Evolutionary conservation across 2,797 vertebrate species (phyloP), one percentile per base, ranked within the genome.

Genomic region (Crax fasciolata): DNA sequence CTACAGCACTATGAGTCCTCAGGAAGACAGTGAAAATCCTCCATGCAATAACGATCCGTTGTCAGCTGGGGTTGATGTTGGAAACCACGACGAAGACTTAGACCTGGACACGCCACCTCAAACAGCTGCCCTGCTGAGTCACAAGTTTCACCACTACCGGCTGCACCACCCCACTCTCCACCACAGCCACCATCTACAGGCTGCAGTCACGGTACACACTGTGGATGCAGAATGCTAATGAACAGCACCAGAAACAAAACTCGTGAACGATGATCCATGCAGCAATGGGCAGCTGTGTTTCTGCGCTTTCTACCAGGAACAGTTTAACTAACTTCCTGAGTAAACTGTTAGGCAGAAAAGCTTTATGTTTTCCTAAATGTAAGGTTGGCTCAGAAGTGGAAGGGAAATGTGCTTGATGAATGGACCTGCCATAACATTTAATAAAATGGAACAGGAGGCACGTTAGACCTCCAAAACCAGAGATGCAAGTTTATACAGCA

Each of bases 1-100:
- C 46, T 99, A 99, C 97, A 99, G 99, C 97, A 99, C 99, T 39
- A 99, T 99, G 99, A 99, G 99, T 89, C 99, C 99, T 0, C 99
- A 99, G 97, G 99, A 99, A 93, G 99, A 99, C 98, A 99, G 99
- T 1, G 99, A 99, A 96, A 99, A 99, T 89, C 99, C 99, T 0
- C 99, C 99, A 0, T 98, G 99, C 95, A 99, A 99, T 94, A 99
- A 98, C 3, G 99, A 99, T 97, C 99, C 99, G 0, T 96, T 99
- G 20, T 99, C 99, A 0, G 99, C 99, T 0, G 99, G 99, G 0
- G 99, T 99, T 1, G 99, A 99, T 3, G 99, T 99, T 12, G 99
- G 99, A 0, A 99, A 99, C 97, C 99, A 99, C 6, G 99, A 99
- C 0, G 99, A 99, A 71, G 99, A 99, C 96, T 96, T 99, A 72